These are phyloP conservation scores for Dromius quadrimaculatus DNA, from an alignment of 2,888 invertebrate species.

Conservation along the genomic window DNA sequence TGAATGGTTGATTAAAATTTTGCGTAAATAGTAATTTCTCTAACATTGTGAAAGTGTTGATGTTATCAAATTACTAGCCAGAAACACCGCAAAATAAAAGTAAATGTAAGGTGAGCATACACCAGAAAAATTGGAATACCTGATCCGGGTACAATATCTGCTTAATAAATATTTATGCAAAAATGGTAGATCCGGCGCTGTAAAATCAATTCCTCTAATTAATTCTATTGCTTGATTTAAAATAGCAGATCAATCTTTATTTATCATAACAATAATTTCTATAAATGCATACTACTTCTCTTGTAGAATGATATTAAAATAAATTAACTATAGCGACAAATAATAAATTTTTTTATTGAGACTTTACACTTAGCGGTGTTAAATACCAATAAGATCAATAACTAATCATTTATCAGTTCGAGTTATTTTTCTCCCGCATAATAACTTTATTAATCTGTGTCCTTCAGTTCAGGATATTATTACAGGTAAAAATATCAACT, in stretches of 20 bases:
- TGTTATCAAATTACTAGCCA: slow-evolving; percentile 41
- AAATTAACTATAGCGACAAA: slow-evolving; percentile 40
- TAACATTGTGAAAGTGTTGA: slow-evolving; percentile 32
- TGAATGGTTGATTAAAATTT: slow-evolving; percentile 24
- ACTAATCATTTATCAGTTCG: too few relatives aligned
- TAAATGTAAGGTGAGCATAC: slow-evolving; percentile 20
- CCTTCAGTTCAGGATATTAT: too few relatives aligned
- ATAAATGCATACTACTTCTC: too few relatives aligned
- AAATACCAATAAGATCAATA: too few relatives aligned
- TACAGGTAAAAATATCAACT: too few relatives aligned
- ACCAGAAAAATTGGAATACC: slow-evolving; percentile 32
- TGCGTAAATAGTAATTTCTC: slow-evolving; percentile 40
- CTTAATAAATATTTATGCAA: slow-evolving; percentile 32
- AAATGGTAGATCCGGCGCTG: slow-evolving; percentile 24
- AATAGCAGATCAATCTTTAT: too few relatives aligned
- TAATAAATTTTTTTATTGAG: slow-evolving; percentile 39
- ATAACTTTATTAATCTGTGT: too few relatives aligned
- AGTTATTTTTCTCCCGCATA: too few relatives aligned
- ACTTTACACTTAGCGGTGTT: too few relatives aligned
- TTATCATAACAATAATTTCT: too few relatives aligned
- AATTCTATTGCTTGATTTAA: too few relatives aligned
- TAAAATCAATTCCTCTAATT: slow-evolving; percentile 39
- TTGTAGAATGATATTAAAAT: slow-evolving; percentile 40
- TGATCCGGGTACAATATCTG: too few relatives aligned
- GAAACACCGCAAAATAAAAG: slow-evolving; percentile 28